Base-by-base conservation (phyloP, 2,797 vertebrate genomes). In the Cynodonichthys magdalenae region DNA sequence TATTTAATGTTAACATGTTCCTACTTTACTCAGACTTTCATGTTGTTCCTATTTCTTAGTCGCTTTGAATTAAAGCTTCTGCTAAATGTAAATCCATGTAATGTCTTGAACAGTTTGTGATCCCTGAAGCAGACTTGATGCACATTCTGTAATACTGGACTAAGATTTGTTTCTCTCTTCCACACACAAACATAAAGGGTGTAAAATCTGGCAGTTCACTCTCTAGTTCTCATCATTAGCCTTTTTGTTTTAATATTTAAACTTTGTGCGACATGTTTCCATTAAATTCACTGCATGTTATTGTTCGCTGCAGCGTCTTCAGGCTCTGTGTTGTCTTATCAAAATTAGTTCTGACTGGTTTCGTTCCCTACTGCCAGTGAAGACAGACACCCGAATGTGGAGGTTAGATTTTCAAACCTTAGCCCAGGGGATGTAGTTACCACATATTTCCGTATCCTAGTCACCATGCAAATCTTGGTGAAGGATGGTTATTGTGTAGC, bases 361-460 rank as follows among this genome's bases (percentile, higher is more conserved):
- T 57, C 3, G 12, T 68, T 74, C 75, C 70, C 80, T 53, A 39
- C 71, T 29, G 17, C 59, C 59, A 74, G 58, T 72, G 66, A 55
- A 82, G 51, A 63, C 64, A 82, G 51, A 64, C 64, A 77, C 57
- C 61, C 54, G 64, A 19, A 19, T 52, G 34, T 59, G 60, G 65
- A 63, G 63, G 80, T 74, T 71, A 70, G 44, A 74, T 62, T 73
- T 81, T 73, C 0, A 2, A 82, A 77, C 71, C 53, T 49, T 51
- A 36, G 77, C 77, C 71, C 69, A 65, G 42, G 53, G 57, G 73
- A 75, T 54, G 71, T 57, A 69, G 72, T 83, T 66, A 66, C 71
- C 49, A 5, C 75, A 71, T 59, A 84, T 90, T 87, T 85, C 72
- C 77, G 76, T 82, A 79, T 75, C 65, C 74, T 68, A 66, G 70